Conservation (phyloP, 2,888 invertebrate genomes). For the Busseola fusca region DNA sequence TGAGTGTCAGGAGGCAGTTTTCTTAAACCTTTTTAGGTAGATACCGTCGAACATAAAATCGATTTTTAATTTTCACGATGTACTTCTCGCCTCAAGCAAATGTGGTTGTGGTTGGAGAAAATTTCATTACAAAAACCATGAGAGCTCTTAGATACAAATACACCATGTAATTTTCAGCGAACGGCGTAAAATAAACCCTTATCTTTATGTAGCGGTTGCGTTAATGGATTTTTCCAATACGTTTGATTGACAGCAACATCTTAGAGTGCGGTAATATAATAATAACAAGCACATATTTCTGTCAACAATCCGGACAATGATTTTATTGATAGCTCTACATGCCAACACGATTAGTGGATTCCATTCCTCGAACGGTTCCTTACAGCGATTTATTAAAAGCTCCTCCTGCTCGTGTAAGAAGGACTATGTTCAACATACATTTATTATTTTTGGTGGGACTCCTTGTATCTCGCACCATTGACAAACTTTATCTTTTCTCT, state of each 20-base stretch:
- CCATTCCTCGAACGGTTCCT: slow-evolving; percentile 24
- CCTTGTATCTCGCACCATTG: background rate
- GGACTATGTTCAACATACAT: background rate
- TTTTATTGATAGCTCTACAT: slow-evolving; percentile 43
- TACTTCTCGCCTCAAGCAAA: background rate
- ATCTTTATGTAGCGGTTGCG: background rate
- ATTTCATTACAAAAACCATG: background rate
- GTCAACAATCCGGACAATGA: slow-evolving; percentile 37
- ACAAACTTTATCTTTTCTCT: background rate
- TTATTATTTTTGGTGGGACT: background rate
- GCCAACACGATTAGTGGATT: slow-evolving; percentile 34
- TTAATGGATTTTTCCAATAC: slow-evolving; percentile 25
- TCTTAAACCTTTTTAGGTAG: background rate
- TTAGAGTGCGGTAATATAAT: slow-evolving; percentile 15
- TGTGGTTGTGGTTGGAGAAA: background rate
- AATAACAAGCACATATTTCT: slow-evolving; percentile 35
- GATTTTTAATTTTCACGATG: background rate
- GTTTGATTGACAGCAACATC: slow-evolving; percentile 21
- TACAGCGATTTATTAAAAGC: slow-evolving; percentile 34
- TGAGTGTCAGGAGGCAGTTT: background rate
- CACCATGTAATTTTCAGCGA: slow-evolving; percentile 2
- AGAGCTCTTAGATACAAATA: background rate
- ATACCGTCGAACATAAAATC: background rate
- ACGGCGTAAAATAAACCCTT: background rate
- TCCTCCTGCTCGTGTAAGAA: slow-evolving; percentile 1